phyloP scores from a whole-genome alignment of 2,113 vertebrate species.

The western clawed frog (Xenopus tropicalis) region UCB_Xtro_10.0 CM004447.2:125105001-125105500 shows the following conservation, averaged over 20 bases:
- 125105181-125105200: not conserved
- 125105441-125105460: too few species aligned
- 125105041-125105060: not conserved
- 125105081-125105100: not conserved
- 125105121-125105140: not conserved
- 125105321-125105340: not conserved
- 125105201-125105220: not conserved
- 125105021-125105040: not conserved
- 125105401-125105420: too few species aligned
- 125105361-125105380: too few species aligned
- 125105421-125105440: too few species aligned
- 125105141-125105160: not conserved
- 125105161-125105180: not conserved
- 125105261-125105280: not conserved
- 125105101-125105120: not conserved
- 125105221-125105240: too few species aligned
- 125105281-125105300: not conserved
- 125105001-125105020: too few species aligned
- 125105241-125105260: not conserved
- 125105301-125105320: too few species aligned
- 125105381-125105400: too few species aligned
- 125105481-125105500: too few species aligned
- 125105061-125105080: not conserved
- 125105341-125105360: not conserved
- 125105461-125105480: too few species aligned